Conservation (phyloP, 2,888 invertebrate genomes). For the Melieria crassipennis region DNA sequence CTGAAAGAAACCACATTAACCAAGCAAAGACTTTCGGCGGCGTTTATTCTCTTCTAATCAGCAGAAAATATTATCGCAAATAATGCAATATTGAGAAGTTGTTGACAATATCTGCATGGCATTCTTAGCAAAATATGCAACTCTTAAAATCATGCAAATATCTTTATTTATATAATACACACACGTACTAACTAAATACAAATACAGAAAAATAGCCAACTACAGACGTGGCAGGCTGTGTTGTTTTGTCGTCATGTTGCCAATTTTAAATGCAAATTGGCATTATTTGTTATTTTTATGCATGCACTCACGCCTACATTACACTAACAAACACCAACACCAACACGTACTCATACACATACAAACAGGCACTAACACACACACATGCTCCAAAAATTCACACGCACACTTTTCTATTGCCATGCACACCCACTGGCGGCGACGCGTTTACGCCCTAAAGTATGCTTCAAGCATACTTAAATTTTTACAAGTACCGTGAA, state of each 20-base stretch:
- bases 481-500: constrained; percentile 16
- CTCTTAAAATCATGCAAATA: too few relatives aligned
- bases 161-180: neutral
- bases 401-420: neutral
- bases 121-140: too few relatives aligned
- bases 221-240: too few relatives aligned
- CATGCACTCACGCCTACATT: constrained; percentile 7
- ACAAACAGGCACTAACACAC: neutral
- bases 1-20: too few relatives aligned
- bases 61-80: too few relatives aligned
- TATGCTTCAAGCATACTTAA: constrained; percentile 27
- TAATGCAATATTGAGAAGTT: too few relatives aligned
- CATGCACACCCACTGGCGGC: too few relatives aligned
- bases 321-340: neutral
- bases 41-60: too few relatives aligned
- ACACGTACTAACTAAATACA: neutral
- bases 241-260: neutral
- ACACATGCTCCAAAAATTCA: neutral
- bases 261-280: constrained; percentile 26
- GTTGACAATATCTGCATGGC: too few relatives aligned
- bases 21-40: too few relatives aligned
- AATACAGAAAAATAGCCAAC: neutral
- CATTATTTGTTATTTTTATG: constrained; percentile 21
- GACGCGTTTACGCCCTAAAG: constrained; percentile 23
- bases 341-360: neutral